phyloP scores from a whole-genome alignment of 2,113 vertebrate genomes.

The Pseudorectes ferrugineus region DNA sequence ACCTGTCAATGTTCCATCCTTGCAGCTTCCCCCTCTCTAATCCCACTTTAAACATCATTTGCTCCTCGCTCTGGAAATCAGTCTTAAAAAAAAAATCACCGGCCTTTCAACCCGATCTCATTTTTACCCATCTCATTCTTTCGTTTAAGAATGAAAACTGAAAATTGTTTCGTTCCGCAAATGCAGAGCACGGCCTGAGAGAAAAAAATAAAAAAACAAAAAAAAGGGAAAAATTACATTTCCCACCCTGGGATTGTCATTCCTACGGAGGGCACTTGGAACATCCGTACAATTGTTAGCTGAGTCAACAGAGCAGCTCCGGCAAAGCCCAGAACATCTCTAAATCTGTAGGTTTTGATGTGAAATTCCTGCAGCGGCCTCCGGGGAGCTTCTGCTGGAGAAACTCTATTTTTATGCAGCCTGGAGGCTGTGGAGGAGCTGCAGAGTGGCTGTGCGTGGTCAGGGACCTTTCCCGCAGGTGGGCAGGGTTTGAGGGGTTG shows the following conservation, averaged over 20 bases:
- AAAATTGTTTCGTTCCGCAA: not conserved
- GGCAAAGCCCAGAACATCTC: constrained; percentile 1
- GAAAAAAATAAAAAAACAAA: not conserved
- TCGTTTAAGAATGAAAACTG: not conserved
- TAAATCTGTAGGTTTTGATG: not conserved
- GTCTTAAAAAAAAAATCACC: not conserved
- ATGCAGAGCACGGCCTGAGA: not conserved
- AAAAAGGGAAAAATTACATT: not conserved
- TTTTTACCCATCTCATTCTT: not conserved
- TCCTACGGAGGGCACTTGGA: not conserved
- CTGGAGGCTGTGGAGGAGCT: not conserved
- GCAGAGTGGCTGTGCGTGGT: accelerated
- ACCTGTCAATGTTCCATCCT: not conserved
- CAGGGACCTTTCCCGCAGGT: not conserved
- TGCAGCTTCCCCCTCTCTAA: not conserved
- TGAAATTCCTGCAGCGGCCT: not conserved
- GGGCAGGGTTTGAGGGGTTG: not conserved
- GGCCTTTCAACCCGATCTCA: not conserved
- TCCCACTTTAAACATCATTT: not conserved
- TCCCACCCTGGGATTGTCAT: not conserved
- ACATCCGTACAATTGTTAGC: not conserved
- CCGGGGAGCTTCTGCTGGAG: not conserved
- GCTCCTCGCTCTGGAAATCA: not conserved
- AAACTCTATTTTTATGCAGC: not conserved
- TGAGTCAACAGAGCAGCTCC: constrained; percentile 35